Percentiles rank a stretch among this genome's conserved stretches.
These are phyloP conservation scores for Pseudorhombus dupliciocellatus DNA, from an alignment of 2,113 vertebrate species.

Conservation along the genomic window DNA sequence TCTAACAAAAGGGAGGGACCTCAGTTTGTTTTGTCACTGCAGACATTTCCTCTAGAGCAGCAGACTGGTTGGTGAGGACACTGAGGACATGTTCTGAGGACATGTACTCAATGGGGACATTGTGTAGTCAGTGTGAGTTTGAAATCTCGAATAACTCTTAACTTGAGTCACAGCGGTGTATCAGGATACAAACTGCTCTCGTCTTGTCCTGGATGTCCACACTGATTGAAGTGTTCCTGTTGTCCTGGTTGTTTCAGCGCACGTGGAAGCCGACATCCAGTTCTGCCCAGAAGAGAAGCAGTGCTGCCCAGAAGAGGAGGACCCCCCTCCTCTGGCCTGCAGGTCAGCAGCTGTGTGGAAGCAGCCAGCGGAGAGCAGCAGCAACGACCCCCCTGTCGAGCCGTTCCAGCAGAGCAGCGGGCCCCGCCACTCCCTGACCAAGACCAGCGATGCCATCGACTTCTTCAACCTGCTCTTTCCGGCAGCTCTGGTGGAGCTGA, in stretches of 20 bases:
- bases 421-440: conserved; percentile 60
- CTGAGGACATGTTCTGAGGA: no score
- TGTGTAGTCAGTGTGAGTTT: no score
- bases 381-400: not conserved
- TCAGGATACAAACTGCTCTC: no score
- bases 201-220: not conserved
- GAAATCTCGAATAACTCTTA: no score
- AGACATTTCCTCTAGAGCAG: no score
- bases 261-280: conserved; percentile 75
- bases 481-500: conserved; percentile 59
- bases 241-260: conserved; percentile 60
- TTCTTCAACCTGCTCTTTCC: conserved; percentile 82
- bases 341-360: conserved; percentile 61
- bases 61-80: no score
- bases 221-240: no score
- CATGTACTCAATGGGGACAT: no score
- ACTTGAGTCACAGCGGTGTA: no score
- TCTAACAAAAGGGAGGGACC: no score
- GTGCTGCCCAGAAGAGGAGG: not conserved
- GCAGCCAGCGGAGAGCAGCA: not conserved
- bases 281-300: conserved; percentile 57
- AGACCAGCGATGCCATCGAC: conserved; percentile 77
- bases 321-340: conserved; percentile 62
- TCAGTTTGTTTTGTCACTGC: no score
- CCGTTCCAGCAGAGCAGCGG: conserved; percentile 66